Evolutionary conservation across 2,888 invertebrate species (phyloP).

Genomic region (Leptopilina myrica): DNA sequence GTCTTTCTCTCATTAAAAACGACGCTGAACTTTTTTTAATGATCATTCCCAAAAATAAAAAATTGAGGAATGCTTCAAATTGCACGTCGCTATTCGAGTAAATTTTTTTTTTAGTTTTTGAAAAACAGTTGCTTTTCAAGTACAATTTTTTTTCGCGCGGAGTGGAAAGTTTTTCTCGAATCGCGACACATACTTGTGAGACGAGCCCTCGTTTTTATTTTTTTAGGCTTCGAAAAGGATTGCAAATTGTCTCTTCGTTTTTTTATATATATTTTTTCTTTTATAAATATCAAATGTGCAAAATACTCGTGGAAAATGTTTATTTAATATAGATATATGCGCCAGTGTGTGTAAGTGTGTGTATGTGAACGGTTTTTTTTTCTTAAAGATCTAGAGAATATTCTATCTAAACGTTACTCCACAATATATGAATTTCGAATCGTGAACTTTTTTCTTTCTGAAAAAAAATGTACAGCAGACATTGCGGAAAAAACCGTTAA

Average conservation of each 20-base stretch:
- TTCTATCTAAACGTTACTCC: slow-evolving; percentile 66
- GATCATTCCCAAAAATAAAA: neutral
- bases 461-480: slow-evolving; percentile 62
- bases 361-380: slow-evolving; percentile 44
- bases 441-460: slow-evolving; percentile 58
- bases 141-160: slow-evolving; percentile 19
- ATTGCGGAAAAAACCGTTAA: slow-evolving; percentile 68
- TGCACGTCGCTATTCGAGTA: slow-evolving; percentile 48
- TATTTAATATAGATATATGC: slow-evolving; percentile 62
- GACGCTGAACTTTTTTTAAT: slow-evolving; percentile 5
- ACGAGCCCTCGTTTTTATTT: slow-evolving; percentile 60
- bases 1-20: slow-evolving; percentile 34
- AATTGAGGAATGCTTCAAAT: slow-evolving; percentile 41
- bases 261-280: slow-evolving; percentile 27
- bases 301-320: slow-evolving; percentile 75
- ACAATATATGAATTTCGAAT: slow-evolving; percentile 74
- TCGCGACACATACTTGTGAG: slow-evolving; percentile 64
- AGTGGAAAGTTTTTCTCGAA: slow-evolving; percentile 31
- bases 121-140: neutral
- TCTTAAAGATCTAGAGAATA: slow-evolving; percentile 70
- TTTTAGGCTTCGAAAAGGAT: slow-evolving; percentile 55
- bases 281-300: slow-evolving; percentile 75
- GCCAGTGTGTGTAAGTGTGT: slow-evolving; percentile 43
- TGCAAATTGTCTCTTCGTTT: slow-evolving; percentile 50
- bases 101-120: slow-evolving; percentile 35